Base-by-base conservation (phyloP, 1,140 invertebrate species). In the Ladona fulva region DNA sequence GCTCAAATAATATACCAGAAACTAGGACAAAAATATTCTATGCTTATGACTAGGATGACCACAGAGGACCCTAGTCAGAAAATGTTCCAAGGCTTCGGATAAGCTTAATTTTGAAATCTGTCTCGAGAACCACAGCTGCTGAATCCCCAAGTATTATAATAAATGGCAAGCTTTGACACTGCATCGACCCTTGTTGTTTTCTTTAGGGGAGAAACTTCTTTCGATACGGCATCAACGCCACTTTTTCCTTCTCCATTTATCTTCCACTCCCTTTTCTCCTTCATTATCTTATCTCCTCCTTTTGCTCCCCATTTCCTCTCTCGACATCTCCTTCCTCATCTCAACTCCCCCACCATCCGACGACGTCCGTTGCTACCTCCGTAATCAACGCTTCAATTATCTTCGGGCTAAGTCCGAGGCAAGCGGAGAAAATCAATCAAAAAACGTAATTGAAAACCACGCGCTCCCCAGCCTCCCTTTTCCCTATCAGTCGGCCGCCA, bases 331-430 rank as follows among this genome's bases (percentile, higher is more conserved):
- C 44, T 52, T 19, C 44, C 44, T 11, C 44, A 10, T 19, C 44
- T 19, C 44, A 52, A 10, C 44, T 52, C 44, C 44, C 19, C 19
- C 44, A 52, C 10, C 44, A 10, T 19, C 44, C 44, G 44, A 52
- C 44, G 44, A 52, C 52, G n/a, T 22, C 5, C 16, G 3, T 12
- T 12, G 3, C 52, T 22, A 66, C 52, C 52, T 66, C 52, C 52
- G 52, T 66, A 66, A 66, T 66, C 52, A 66, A 66, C 52, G 52
- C 52, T 66, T 66, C 52, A 66, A 66, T 66, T 66, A 66, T 66
- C 52, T 66, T 66, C 52, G 16, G 52, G n/a, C 52, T 22, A 66
- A 16, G 52, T 66, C 52, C 52, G 52, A 12, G 12, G 3, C 3
- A 66, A 66, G 52, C 52, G n/a, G 52, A 22, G 52, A 66, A 66